Conservation (phyloP, 2,888 invertebrate species). For the Cremastobaeus sp. region DNA sequence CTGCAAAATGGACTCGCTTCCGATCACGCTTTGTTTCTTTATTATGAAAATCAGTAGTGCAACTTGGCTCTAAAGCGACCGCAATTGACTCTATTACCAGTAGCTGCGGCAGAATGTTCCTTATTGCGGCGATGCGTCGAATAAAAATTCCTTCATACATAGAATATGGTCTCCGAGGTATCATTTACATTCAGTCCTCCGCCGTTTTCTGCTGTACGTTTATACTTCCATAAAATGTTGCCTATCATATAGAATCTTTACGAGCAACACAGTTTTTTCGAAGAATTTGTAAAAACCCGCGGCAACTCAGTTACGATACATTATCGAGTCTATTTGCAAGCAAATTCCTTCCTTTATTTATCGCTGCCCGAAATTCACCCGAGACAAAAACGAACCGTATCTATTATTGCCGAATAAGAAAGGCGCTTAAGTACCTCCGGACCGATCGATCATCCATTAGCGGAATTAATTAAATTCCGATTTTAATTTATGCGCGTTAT, state of each 20-base stretch:
- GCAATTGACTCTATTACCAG: slow-evolving; percentile 30
- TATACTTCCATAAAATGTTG: slow-evolving; percentile 25
- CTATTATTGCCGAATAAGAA: not conserved
- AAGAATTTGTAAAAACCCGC: slow-evolving; percentile 22
- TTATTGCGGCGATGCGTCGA: slow-evolving; percentile 30
- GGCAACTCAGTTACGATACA: slow-evolving; percentile 7
- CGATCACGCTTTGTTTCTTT: slow-evolving; percentile 24
- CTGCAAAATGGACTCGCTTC: too few species aligned
- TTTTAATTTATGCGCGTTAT: slow-evolving; percentile 25
- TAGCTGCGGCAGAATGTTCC: slow-evolving; percentile 24
- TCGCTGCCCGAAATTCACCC: not conserved
- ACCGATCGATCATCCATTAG: slow-evolving; percentile 26
- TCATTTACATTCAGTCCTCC: slow-evolving; percentile 43
- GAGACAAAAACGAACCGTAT: slow-evolving; percentile 4
- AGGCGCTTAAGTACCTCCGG: slow-evolving; percentile 7
- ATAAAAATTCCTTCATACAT: slow-evolving; percentile 46
- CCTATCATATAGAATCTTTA: slow-evolving; percentile 20
- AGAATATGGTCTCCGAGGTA: slow-evolving; percentile 35
- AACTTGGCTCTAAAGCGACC: slow-evolving; percentile 10
- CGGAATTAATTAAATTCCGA: slow-evolving; percentile 25
- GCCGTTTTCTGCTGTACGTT: slow-evolving; percentile 27
- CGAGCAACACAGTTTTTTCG: slow-evolving; percentile 14
- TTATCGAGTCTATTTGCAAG: slow-evolving; percentile 19
- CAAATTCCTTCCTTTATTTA: not conserved
- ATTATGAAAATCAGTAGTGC: slow-evolving; percentile 27